Evolutionary conservation across 2,888 invertebrate species (phyloP), one percentile per base, ranked within the genome.

Genomic region (Morinoia aosen): DNA sequence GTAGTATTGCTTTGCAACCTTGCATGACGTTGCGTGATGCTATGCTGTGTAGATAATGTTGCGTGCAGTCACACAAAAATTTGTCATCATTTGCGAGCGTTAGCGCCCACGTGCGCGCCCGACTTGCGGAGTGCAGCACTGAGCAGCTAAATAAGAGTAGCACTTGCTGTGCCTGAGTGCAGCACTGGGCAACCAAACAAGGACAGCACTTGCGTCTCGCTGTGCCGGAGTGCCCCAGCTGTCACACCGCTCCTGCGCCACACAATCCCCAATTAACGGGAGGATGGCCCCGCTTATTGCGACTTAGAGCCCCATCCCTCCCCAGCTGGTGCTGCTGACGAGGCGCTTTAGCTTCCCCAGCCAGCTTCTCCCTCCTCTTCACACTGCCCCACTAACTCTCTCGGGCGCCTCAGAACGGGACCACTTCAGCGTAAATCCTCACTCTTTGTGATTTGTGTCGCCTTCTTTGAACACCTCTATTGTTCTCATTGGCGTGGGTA

Each of bases 261-360:
- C 19, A 12, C 90, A 39, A 90, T 90, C 90, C 90, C 90, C 90
- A 90, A 90, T 90, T 90, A 90, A 33, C 40, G 40, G 90, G 10
- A 12, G 48, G 40, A 90, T 90, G 90, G 90, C 19, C 90, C 40
- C 90, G 90, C 90, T 90, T 90, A 90, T 90, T 40, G 40, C 90
- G 90, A 90, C 90, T 48, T 12, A 48, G 90, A 48, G 90, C 90
- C 48, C 90, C 40, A 76, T 76, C 76, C 40, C 90, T 90, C 39
- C 48, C 90, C 48, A 90, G 90, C 48, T 90, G 76, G 25, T 76
- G 76, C 33, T 90, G 90, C 90, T 90, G 90, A 90, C 90, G 90
- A 90, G 90, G 90, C 90, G 40, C 39, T 90, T 39, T 48, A 14
- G 90, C 90, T 90, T 90, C 90, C 90, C 40, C 40, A 90, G 40